Conservation (phyloP, 2,113 vertebrate species). For the Climacteris rufus region DNA sequence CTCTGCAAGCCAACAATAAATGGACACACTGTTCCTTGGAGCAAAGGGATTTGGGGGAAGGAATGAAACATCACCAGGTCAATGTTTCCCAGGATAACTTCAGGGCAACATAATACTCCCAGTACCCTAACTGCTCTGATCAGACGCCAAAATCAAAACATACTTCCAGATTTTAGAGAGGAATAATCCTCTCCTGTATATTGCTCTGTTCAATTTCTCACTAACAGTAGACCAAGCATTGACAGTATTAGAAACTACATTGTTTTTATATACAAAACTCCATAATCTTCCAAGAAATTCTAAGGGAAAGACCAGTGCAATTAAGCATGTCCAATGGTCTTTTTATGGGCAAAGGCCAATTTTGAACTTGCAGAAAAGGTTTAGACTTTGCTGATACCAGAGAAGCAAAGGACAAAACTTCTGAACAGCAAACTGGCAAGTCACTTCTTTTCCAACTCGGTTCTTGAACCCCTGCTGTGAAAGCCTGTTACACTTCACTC, state of each 20-base stretch:
- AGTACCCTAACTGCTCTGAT: not conserved
- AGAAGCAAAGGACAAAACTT: not conserved
- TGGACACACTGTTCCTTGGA: not conserved
- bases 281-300: not conserved
- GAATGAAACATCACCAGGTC: not conserved
- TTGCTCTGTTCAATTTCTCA: not conserved
- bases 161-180: not conserved
- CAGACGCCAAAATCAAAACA: not conserved
- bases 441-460: not conserved
- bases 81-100: not conserved
- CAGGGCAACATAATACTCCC: not conserved
- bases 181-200: not conserved
- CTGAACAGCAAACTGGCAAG: not conserved
- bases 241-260: not conserved
- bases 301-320: not conserved
- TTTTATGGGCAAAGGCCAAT: not conserved
- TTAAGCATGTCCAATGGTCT: not conserved
- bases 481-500: not conserved
- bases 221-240: fast-evolving
- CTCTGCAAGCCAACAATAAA: not conserved
- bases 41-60: not conserved
- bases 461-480: not conserved
- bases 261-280: not conserved
- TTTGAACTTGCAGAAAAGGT: not conserved
- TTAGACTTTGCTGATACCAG: not conserved